phyloP scores from a whole-genome alignment of 2,113 vertebrate genomes.

The Nerophis ophidion region DNA sequence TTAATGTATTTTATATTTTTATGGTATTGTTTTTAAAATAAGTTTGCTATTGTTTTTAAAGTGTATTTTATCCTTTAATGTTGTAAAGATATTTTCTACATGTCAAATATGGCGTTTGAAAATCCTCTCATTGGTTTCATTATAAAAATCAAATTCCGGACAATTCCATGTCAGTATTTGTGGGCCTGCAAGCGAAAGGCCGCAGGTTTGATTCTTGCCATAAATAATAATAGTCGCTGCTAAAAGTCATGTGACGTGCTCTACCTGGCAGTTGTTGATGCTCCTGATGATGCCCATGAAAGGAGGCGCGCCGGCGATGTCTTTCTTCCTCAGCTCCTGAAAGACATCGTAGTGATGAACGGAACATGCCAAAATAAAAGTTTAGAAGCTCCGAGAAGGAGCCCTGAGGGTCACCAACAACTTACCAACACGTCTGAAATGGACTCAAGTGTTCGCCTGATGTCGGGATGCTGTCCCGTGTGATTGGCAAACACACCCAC shows the following conservation, averaged over 20 bases:
- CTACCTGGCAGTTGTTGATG: slow-evolving; percentile 47
- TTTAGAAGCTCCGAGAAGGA: fast-evolving
- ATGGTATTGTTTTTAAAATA: no score
- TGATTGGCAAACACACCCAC: background rate
- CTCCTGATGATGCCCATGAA: slow-evolving; percentile 25
- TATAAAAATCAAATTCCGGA: no score
- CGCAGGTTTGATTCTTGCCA: background rate
- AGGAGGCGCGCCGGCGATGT: slow-evolving; percentile 10
- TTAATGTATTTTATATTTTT: no score
- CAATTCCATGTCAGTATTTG: background rate
- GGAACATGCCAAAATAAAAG: slow-evolving; percentile 1
- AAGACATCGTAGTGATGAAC: slow-evolving; percentile 11
- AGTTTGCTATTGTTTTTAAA: no score
- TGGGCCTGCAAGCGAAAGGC: background rate
- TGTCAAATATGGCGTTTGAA: no score
- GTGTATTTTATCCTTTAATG: no score
- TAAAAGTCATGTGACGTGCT: no score
- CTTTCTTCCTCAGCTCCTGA: slow-evolving; percentile 27
- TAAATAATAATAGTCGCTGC: background rate
- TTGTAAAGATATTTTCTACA: no score
- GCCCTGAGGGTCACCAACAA: slow-evolving; percentile 12
- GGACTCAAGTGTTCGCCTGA: background rate
- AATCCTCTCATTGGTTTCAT: no score
- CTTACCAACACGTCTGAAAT: background rate
- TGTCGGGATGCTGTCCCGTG: background rate